Base-by-base conservation (phyloP, 2,797 vertebrate species). In the Anguilla megastoma region DNA sequence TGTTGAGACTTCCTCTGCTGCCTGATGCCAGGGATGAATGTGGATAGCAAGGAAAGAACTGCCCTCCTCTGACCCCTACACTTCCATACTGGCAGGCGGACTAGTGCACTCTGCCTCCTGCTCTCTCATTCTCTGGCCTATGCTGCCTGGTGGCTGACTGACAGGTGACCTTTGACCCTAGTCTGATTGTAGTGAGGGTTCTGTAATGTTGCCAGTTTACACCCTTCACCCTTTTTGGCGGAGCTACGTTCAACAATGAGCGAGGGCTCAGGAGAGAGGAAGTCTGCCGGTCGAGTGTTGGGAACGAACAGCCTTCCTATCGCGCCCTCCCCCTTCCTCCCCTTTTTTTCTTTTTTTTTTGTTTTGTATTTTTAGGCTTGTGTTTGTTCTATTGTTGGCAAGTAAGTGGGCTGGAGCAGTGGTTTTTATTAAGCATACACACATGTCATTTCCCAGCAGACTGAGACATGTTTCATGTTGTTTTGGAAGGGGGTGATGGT, bases 321-420 rank as follows among this genome's bases (percentile, higher is more conserved):
- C 27, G 10, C 69, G 1, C 82, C 86, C 86, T 86, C 74, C 88
- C 86, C 89, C 87, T 89, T 87, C 90, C 89, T 91, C 88, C 86
- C 76, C 16, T 16, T 18, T 58, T 18, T 58, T 52, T 52, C 9
- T 52, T 52, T 30, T 30, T 30, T 86, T 84, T 50, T 63, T 85
- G 41, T 66, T 69, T 86, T 54, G 84, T 91, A 91, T 91, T 90
- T 89, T 90, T 90, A 91, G 90, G 88, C 79, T 54, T 58, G 86
- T 90, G 88, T 90, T 90, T 90, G 88, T 90, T 90, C 89, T 89
- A 86, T 91, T 89, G 89, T 89, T 87, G 87, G 88, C 85, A 80
- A 60, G 63, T 79, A 76, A 88, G 63, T 74, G 52, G 84, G 80
- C 58, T 86, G 86, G 80, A 76, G 84, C 87, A 56, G 85, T 87